Conservation (phyloP, 2,797 vertebrate genomes). For the Galagoides demidoff region DNA sequence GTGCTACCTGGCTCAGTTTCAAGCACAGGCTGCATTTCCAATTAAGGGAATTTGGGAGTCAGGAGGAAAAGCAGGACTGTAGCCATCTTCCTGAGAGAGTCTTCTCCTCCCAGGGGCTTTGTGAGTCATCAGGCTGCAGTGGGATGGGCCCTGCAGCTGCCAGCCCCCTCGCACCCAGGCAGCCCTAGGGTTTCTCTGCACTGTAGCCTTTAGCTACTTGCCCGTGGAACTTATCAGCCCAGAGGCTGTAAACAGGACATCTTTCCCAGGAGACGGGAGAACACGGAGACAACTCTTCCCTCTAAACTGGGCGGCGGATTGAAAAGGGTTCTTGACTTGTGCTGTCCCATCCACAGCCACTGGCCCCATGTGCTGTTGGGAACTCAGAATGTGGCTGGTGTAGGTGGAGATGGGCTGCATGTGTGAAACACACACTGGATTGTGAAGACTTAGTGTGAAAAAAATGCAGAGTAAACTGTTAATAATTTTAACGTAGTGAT, state of each 20-base stretch:
- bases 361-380: rapidly evolving
- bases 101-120: neutral
- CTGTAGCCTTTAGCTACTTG: neutral
- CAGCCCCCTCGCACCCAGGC: neutral
- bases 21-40: slow-evolving; percentile 61
- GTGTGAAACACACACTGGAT: neutral
- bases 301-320: neutral
- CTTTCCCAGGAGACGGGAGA: neutral
- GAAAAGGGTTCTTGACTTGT: neutral
- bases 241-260: neutral
- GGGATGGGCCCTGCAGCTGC: neutral
- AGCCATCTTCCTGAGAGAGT: neutral
- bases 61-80: slow-evolving; percentile 1
- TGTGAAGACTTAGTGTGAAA: neutral
- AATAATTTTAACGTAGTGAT: neutral
- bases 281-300: neutral
- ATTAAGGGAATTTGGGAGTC: slow-evolving; percentile 63
- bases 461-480: neutral
- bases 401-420: neutral
- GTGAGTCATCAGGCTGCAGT: neutral
- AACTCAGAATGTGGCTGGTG: neutral
- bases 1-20: neutral
- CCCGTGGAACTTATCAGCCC: neutral
- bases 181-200: neutral
- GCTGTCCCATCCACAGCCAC: neutral